Base-by-base conservation (phyloP, 1,140 invertebrate species). In the Parapsyche elsis region DNA sequence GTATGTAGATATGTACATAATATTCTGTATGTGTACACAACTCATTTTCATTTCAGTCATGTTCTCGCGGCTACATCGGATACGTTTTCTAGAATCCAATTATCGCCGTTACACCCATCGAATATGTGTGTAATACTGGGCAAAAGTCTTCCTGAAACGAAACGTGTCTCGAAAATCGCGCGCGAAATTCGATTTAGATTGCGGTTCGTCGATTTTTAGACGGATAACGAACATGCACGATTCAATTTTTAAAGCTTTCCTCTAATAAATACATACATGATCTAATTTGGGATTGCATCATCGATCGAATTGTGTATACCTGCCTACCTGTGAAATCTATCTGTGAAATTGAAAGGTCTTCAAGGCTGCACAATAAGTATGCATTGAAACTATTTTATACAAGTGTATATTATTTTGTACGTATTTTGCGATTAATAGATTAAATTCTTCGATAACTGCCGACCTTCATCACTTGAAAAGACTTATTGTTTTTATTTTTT, bases 281-380 rank as follows among this genome's bases (percentile, higher is more conserved):
- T 61, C 57, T 61, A 61, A 61, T 61, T 61, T 21, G 30, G 30
- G 57, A 61, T 61, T 61, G 16, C 57, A 61, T 61, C 57, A 61
- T 21, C 16, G 21, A 21, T 38, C 30, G 30, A 38, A 4, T 38
- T 38, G 30, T 38, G 30, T 38, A 38, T 38, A 38, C 7, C 2
- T 38, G 7, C 7, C 2, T 38, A 38, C 1, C 2, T 38, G 7
- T 7, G 2, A 4, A 38, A 38, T 38, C 2, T 38, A 7, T 7
- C 57, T 19, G 16, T n/a, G 2, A 53, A 61, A 61, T 61, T 61
- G 57, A 61, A 61, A 61, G 57, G 57, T 61, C 10, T 61, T 19
- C 57, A 61, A 61, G 57, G 57, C 16, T 21, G 16, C 9, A 19
- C 5, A 19, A 19, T 21, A 7, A 21, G 57, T 21, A 61, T 61